These are phyloP conservation scores for Tetropium fuscum DNA, from an alignment of 2,888 invertebrate species.

Conservation along the genomic window DNA sequence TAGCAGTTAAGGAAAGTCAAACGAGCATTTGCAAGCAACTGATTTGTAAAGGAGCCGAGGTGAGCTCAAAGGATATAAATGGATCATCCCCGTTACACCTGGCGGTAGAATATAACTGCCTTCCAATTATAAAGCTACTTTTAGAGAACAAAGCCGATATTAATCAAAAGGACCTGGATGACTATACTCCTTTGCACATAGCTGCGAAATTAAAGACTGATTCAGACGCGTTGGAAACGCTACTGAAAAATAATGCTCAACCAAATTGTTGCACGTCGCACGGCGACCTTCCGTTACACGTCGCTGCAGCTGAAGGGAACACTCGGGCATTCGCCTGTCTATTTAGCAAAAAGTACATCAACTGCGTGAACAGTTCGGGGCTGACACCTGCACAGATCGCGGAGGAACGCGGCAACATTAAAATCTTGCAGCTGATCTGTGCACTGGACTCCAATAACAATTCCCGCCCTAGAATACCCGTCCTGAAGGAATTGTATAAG, in stretches of 20 bases:
- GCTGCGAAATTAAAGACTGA: conserved; percentile 36
- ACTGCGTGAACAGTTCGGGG: conserved; percentile 33
- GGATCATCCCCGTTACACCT: conserved; percentile 47
- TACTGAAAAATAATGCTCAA: conserved; percentile 41
- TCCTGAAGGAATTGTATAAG: conserved; percentile 20
- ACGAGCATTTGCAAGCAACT: conserved; percentile 36
- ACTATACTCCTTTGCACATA: conserved; percentile 48
- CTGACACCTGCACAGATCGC: conserved; percentile 42
- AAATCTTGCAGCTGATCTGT: conserved; percentile 24
- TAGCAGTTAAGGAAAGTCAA: conserved; percentile 34
- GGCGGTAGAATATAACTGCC: conserved; percentile 41
- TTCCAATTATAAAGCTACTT: conserved; percentile 37
- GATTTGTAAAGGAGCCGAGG: conserved; percentile 31
- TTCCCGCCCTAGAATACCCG: conserved; percentile 24
- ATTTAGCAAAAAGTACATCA: conserved; percentile 30
- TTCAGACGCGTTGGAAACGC: conserved; percentile 32
- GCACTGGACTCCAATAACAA: conserved; percentile 28
- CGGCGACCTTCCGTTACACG: conserved; percentile 48
- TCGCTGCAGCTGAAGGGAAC: conserved; percentile 47
- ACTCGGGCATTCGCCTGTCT: conserved; percentile 37
- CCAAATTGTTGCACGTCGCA: conserved; percentile 34
- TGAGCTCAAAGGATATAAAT: conserved; percentile 40
- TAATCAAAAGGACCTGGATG: conserved; percentile 42
- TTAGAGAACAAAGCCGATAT: conserved; percentile 42
- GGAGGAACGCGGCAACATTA: conserved; percentile 31